Conservation (phyloP, 2,113 vertebrate genomes). For the Brachypteracias leptosomus region DNA sequence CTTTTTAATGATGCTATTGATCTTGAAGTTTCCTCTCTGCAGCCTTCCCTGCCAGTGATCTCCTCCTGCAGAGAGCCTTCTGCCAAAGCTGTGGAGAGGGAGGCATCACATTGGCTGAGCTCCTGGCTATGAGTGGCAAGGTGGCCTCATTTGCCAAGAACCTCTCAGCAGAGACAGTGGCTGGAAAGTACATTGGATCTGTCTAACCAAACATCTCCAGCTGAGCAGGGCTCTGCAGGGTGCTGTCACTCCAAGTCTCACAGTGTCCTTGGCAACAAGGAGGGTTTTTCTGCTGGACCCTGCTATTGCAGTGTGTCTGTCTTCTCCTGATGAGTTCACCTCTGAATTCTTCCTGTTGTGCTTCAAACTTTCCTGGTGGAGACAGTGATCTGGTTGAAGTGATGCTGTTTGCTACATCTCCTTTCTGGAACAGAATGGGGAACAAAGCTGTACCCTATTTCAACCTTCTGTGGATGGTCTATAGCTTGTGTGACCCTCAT, state of each 20-base stretch:
- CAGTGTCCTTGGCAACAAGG: not conserved
- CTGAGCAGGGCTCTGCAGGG: not conserved
- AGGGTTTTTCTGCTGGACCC: not conserved
- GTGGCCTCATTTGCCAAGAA: not conserved
- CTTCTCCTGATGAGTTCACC: not conserved
- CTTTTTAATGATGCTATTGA: not conserved
- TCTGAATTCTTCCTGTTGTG: not conserved
- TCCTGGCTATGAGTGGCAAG: constrained; percentile 2
- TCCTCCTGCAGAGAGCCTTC: not conserved
- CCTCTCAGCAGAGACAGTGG: not conserved
- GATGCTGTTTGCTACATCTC: not conserved
- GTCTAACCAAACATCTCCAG: not conserved
- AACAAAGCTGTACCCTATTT: not conserved
- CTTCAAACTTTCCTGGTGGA: not conserved
- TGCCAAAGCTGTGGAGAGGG: not conserved
- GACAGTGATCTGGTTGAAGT: not conserved
- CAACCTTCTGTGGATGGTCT: not conserved
- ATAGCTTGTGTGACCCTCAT: not conserved
- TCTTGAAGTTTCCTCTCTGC: not conserved
- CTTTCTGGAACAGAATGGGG: not conserved
- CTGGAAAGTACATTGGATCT: not conserved
- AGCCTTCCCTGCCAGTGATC: not conserved
- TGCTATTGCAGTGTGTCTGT: not conserved
- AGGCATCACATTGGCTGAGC: not conserved
- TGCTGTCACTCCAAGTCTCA: not conserved